Evolutionary conservation across 1,140 invertebrate species (phyloP).

Genomic region (Adoxophyes honmai): DNA sequence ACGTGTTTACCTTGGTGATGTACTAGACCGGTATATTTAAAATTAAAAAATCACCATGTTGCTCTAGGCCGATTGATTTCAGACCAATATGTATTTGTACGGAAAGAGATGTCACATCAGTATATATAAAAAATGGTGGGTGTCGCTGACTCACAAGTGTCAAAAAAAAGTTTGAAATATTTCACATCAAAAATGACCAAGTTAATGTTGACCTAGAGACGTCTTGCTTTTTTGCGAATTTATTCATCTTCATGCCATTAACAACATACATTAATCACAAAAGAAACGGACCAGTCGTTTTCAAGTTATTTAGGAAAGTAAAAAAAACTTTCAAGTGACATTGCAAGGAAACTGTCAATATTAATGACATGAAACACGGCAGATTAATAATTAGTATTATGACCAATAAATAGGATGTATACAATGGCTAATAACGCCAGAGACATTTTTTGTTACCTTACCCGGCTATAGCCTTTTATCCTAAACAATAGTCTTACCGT

Average conservation of each 20-base stretch:
- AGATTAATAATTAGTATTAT: conserved; percentile 1
- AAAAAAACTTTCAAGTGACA: not conserved
- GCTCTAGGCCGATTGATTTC: too few species aligned
- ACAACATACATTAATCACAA: too few species aligned
- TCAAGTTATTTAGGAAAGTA: not conserved
- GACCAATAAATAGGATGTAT: not conserved
- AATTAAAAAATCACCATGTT: too few species aligned
- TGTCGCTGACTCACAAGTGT: not conserved
- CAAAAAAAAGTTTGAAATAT: conserved; percentile 1
- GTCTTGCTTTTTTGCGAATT: not conserved
- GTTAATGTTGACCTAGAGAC: not conserved
- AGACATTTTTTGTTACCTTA: too few species aligned
- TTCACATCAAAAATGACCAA: not conserved
- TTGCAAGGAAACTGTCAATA: not conserved
- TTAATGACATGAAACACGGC: not conserved
- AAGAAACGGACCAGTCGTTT: too few species aligned
- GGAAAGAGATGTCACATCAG: not conserved
- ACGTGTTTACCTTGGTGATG: too few species aligned
- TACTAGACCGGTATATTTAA: too few species aligned
- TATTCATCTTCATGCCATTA: too few species aligned
- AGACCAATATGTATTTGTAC: too few species aligned
- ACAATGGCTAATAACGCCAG: not conserved
- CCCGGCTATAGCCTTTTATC: not conserved
- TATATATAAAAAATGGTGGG: not conserved
- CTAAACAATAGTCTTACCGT: too few species aligned